These are phyloP conservation scores for Electrona antarctica DNA, from an alignment of 2,113 vertebrate genomes.

Conservation along the genomic window DNA sequence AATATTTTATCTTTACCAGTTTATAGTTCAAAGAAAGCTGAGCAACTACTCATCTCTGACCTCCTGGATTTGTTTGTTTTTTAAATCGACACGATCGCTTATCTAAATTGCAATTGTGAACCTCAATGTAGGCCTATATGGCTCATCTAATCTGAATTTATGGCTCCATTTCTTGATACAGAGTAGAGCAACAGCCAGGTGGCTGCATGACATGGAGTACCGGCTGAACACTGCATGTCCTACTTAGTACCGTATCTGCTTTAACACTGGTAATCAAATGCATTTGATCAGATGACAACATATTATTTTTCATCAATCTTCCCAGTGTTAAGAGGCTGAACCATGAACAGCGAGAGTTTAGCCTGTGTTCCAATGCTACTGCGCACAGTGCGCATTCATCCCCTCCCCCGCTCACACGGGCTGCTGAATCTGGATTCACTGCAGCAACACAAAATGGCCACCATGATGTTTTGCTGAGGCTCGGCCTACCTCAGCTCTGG, in stretches of 20 bases:
- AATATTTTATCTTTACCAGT: neutral
- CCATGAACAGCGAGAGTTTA: slow-evolving; percentile 37
- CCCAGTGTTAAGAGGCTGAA: slow-evolving; percentile 15
- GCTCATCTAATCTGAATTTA: neutral
- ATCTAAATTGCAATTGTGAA: slow-evolving; percentile 4
- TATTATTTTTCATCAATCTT: neutral
- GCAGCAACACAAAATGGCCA: slow-evolving; percentile 74
- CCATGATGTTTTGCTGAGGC: slow-evolving; percentile 51
- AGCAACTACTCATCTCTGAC: neutral
- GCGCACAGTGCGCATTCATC: slow-evolving; percentile 53
- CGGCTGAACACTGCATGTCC: neutral
- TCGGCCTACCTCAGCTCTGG: slow-evolving; percentile 37
- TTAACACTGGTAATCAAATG: slow-evolving; percentile 12
- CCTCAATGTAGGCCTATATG: slow-evolving; percentile 9
- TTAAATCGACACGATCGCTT: too few relatives aligned
- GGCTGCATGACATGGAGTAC: neutral
- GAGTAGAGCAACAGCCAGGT: neutral
- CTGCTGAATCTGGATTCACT: slow-evolving; percentile 68
- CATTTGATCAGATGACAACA: too few relatives aligned
- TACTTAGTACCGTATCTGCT: neutral
- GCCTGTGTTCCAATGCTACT: slow-evolving; percentile 62
- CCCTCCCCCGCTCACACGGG: slow-evolving; percentile 53
- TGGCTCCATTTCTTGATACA: slow-evolving; percentile 1
- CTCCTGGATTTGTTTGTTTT: neutral
- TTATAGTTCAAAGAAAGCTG: slow-evolving; percentile 8